Conservation (phyloP, 2,797 vertebrate species). For the Tokudaia tokunoshimensis region DNA sequence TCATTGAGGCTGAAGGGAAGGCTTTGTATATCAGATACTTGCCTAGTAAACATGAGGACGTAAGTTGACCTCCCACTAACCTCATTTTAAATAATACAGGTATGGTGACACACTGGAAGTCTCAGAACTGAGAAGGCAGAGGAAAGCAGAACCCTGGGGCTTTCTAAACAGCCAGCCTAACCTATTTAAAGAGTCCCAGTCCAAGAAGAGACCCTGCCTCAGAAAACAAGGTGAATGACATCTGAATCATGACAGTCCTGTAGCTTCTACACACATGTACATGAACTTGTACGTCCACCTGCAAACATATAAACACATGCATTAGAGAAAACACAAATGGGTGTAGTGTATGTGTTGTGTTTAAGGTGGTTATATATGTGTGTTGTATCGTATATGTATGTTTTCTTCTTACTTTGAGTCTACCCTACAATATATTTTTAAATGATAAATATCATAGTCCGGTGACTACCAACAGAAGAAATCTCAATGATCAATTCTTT, state of each 20-base stretch:
- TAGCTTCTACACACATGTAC: background rate
- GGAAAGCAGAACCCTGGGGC: too few species aligned
- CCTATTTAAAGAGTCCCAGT: background rate
- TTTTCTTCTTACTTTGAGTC: background rate
- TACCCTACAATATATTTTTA: background rate
- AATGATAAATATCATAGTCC: background rate
- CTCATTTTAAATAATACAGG: background rate
- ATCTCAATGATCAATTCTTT: background rate
- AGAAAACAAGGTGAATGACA: background rate
- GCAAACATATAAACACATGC: background rate
- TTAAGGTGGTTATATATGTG: background rate
- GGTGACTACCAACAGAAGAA: fast-evolving
- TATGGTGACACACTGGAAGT: background rate
- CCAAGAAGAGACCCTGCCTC: background rate
- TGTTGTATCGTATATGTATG: background rate
- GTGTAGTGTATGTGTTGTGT: too few species aligned
- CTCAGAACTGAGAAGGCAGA: background rate
- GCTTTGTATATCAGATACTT: background rate
- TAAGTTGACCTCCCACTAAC: background rate
- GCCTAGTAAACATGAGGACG: too few species aligned
- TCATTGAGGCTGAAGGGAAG: background rate
- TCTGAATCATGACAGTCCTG: background rate
- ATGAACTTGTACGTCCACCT: background rate
- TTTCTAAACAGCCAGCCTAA: too few species aligned
- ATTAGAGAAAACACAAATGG: background rate